These are phyloP conservation scores for Cotesia chilonis DNA, from an alignment of 1,140 invertebrate genomes.

Conservation along the genomic window DNA sequence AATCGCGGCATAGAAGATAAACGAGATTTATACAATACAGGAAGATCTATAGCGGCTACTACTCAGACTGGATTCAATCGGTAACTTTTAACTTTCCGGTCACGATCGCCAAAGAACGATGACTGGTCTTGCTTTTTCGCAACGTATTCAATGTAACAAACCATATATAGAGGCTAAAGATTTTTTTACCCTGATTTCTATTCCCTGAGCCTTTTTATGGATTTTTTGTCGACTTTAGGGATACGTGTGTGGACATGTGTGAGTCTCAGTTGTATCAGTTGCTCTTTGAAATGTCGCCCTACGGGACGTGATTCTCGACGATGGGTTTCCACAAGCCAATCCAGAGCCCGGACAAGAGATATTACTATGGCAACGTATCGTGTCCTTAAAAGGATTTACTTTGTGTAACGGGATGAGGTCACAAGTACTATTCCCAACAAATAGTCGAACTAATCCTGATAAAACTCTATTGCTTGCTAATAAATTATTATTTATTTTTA, in stretches of 20 bases:
- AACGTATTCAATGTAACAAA: conserved; percentile 5
- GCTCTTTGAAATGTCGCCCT: conserved; percentile 5
- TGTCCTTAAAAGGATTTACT: conserved; percentile 23
- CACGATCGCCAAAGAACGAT: conserved; percentile 42
- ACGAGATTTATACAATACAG: no score
- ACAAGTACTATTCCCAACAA: conserved; percentile 26
- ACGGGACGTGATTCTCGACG: conserved; percentile 12
- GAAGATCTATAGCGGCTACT: no score
- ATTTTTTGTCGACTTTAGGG: background rate
- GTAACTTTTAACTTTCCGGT: conserved; percentile 41
- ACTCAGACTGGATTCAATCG: conserved; percentile 34
- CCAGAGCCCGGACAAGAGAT: background rate
- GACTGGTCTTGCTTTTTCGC: conserved; percentile 28
- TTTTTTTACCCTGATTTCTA: conserved; percentile 36
- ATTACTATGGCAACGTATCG: conserved; percentile 13
- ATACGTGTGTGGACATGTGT: no score
- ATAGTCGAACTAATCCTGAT: conserved; percentile 12
- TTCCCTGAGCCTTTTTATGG: conserved; percentile 6
- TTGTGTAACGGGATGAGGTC: conserved; percentile 5
- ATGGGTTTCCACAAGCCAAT: conserved; percentile 18
- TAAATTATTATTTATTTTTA: background rate
- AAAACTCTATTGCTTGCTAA: background rate
- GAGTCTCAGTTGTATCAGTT: background rate
- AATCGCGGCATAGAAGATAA: conserved; percentile 18
- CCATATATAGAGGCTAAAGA: conserved; percentile 5